phyloP scores from a whole-genome alignment of 2,113 vertebrate species.

The Galemys pyrenaicus region DNA sequence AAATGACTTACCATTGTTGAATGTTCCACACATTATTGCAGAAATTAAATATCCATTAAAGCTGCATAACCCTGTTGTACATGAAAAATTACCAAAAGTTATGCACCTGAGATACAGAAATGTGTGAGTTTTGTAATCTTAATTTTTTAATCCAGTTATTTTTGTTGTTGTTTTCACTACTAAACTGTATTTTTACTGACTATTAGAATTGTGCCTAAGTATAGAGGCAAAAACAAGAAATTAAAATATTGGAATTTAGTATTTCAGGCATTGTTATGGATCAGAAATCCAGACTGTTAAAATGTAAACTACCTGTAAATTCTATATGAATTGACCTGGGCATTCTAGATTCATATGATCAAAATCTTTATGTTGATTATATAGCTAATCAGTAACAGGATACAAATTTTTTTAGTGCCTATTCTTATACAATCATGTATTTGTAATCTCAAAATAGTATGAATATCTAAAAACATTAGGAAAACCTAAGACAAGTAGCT shows the following conservation, averaged over 20 bases:
- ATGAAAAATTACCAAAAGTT: neutral
- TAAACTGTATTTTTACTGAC: neutral
- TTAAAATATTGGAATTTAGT: neutral
- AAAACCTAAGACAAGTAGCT: neutral
- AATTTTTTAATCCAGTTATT: neutral
- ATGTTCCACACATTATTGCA: neutral
- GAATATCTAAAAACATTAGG: neutral
- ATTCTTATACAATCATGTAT: neutral
- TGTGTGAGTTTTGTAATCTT: neutral
- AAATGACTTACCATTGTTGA: neutral
- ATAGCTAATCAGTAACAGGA: neutral
- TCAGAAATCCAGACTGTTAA: neutral
- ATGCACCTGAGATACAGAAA: neutral
- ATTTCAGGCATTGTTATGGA: neutral
- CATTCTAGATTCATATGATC: neutral
- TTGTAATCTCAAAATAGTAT: slow-evolving; percentile 6
- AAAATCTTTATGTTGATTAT: neutral
- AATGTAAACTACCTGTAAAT: neutral
- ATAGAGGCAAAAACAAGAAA: neutral
- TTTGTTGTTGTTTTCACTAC: neutral
- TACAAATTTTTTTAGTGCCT: neutral
- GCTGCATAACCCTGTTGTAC: neutral
- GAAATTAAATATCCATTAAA: neutral
- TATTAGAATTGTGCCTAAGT: neutral
- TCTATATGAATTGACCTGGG: neutral